Percentiles rank a stretch among this genome's conserved stretches.
phyloP scores from a whole-genome alignment of 2,113 vertebrate species.

The Pelecanus crispus region DNA sequence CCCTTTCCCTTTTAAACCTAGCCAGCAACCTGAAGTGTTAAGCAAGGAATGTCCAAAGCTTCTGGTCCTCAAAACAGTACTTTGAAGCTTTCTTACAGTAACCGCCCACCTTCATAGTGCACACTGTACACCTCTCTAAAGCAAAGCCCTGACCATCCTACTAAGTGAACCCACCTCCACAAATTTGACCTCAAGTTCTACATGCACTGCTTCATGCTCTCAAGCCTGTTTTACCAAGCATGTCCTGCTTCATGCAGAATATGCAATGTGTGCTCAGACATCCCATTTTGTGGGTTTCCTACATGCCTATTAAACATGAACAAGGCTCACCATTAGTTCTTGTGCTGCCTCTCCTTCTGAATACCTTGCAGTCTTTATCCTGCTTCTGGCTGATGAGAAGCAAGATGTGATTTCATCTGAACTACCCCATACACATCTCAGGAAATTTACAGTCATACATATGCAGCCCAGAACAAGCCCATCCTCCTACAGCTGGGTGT shows the following conservation, averaged over 20 bases:
- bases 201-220: not conserved
- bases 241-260: not conserved
- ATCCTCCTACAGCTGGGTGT: not conserved
- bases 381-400: not conserved
- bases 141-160: not conserved
- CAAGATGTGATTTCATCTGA: not conserved
- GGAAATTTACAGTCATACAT: not conserved
- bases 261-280: not conserved
- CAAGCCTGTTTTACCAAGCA: not conserved
- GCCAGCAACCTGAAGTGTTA: not conserved
- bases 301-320: not conserved
- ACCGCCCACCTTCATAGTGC: not conserved
- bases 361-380: not conserved
- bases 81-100: not conserved
- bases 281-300: not conserved
- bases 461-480: not conserved
- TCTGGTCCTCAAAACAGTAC: not conserved
- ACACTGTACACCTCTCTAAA: not conserved
- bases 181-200: not conserved
- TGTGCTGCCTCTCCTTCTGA: not conserved
- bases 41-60: not conserved
- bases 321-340: not conserved
- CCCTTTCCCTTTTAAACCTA: not conserved
- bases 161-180: not conserved
- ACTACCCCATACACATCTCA: accelerated